Evolutionary conservation across 1,140 invertebrate genomes (phyloP).

Genomic region (Heliconius himera): DNA sequence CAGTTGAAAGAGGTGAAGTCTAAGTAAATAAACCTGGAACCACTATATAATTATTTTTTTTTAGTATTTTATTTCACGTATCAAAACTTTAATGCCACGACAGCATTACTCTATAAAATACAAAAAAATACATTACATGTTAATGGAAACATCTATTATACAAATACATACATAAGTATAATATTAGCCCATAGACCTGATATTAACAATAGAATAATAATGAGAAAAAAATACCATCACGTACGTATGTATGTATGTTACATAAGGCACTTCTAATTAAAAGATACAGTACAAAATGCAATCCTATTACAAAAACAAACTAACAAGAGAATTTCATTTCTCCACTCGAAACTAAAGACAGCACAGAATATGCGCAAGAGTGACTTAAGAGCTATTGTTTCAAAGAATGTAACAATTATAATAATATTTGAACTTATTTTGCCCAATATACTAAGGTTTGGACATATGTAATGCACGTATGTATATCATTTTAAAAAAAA

Average conservation of each 20-base stretch:
- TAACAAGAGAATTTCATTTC: conserved; percentile 15
- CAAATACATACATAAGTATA: background rate
- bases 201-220: conserved; percentile 37
- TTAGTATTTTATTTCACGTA: too few species aligned
- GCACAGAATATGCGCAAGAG: conserved; percentile 22
- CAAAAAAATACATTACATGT: background rate
- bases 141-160: conserved; percentile 13
- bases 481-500: background rate
- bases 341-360: conserved; percentile 13
- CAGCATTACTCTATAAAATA: background rate
- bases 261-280: conserved; percentile 29
- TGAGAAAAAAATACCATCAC: conserved; percentile 32
- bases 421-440: conserved; percentile 16
- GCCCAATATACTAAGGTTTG: background rate
- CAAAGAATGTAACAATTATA: conserved; percentile 13
- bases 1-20: too few species aligned
- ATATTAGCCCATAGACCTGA: conserved; percentile 20
- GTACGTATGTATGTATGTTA: conserved; percentile 21
- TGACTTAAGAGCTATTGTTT: conserved; percentile 20
- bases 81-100: too few species aligned
- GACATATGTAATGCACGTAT: background rate
- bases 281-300: conserved; percentile 28
- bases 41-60: too few species aligned
- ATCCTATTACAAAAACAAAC: conserved; percentile 30
- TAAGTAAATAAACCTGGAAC: too few species aligned